Conservation (phyloP, 2,797 vertebrate genomes). For the Vultur gryphus region DNA sequence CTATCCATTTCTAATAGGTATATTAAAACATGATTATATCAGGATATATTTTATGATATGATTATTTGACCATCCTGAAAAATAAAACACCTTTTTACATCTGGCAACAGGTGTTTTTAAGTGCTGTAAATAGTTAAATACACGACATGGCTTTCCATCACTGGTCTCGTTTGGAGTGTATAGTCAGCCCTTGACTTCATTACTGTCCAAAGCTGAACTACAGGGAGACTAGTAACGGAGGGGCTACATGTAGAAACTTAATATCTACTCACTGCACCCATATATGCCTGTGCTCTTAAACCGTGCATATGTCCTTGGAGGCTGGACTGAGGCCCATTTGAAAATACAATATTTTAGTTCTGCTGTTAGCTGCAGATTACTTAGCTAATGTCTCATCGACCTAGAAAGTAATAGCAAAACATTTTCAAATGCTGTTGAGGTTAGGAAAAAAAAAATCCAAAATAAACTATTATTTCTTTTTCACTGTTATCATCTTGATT, state of each 20-base stretch:
- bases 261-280: neutral
- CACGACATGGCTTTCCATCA: neutral
- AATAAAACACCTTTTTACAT: neutral
- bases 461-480: neutral
- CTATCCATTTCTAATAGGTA: neutral
- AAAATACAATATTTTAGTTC: neutral
- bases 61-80: neutral
- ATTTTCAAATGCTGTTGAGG: neutral
- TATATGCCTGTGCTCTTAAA: neutral
- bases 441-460: neutral
- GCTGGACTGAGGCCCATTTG: neutral
- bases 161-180: neutral
- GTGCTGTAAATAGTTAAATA: neutral
- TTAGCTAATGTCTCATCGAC: neutral
- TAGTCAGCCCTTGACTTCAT: neutral
- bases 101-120: neutral
- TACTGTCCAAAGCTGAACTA: neutral
- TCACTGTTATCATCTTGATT: neutral
- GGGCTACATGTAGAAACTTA: neutral
- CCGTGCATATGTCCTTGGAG: accelerated
- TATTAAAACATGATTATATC: neutral
- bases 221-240: neutral
- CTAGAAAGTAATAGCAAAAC: neutral
- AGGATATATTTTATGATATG: neutral
- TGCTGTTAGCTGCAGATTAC: neutral